Conservation (phyloP, 2,113 vertebrate species). For the Percina caprodes region DNA sequence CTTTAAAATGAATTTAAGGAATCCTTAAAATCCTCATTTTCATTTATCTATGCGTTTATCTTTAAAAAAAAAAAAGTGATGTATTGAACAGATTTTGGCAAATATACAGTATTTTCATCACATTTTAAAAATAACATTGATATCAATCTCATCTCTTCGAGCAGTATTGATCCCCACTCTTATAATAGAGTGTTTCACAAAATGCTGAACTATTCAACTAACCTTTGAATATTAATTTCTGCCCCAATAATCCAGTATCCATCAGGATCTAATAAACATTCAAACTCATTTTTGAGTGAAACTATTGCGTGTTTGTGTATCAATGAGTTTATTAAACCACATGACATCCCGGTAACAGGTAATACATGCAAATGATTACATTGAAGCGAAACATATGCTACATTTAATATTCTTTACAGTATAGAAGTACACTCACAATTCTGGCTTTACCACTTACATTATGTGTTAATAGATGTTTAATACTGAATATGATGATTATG, state of each 20-base stretch:
- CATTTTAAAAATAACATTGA: too few species aligned
- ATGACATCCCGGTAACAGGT: slow-evolving; percentile 38
- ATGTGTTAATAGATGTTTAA: slow-evolving; percentile 32
- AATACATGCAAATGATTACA: slow-evolving; percentile 56
- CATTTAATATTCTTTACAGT: slow-evolving; percentile 39
- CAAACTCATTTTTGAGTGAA: not conserved
- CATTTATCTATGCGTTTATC: not conserved
- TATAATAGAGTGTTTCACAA: not conserved
- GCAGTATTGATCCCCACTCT: too few species aligned
- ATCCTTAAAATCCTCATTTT: not conserved
- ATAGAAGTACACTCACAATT: slow-evolving; percentile 30
- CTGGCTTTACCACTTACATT: not conserved
- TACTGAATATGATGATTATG: slow-evolving; percentile 32
- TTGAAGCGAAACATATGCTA: slow-evolving; percentile 32
- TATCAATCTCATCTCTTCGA: too few species aligned
- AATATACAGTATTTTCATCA: too few species aligned
- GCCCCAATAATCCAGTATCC: not conserved
- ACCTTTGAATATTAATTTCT: not conserved
- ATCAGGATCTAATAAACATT: not conserved
- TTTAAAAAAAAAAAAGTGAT: not conserved
- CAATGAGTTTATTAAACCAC: slow-evolving; percentile 72
- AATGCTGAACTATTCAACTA: not conserved
- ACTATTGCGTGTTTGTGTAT: slow-evolving; percentile 14
- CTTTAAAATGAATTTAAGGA: too few species aligned
- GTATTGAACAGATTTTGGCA: not conserved